Evolutionary conservation across 92 coral and sea anemone genomes (phyloP), one percentile per base, ranked within the genome.

Genomic region (Muricea muricata): DNA sequence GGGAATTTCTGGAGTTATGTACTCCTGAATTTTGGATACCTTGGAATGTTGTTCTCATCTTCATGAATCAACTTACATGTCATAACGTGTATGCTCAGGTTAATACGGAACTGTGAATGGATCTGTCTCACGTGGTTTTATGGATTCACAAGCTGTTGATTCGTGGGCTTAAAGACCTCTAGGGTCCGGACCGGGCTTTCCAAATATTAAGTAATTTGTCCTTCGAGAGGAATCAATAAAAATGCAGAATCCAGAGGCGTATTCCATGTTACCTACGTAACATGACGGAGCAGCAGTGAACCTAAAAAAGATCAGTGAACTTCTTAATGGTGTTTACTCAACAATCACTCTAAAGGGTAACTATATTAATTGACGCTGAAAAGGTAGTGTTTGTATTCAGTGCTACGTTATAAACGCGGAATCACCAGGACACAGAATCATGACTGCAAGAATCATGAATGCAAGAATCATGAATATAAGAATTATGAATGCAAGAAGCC

Each of bases 301-400:
- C 24, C 60, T 18, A 10, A 10, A 52, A n/a, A 15, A 20, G 6
- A 52, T 52, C 60, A 52, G 60, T 52, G 24, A 52, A 52, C 20
- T 52, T 26, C 39, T 71, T 39, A 71, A 71, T 71, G 47, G 78
- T 71, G 78, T 71, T 71, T 71, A 40, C 39, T 71, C 34, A 40
- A 26, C 78, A 71, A 39, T 71, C 55, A 71, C 78, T 71, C 34
- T 40, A 55, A 24, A 15, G 47, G 32, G 42, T 40, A 37, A 39
- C 78, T 23, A 39, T 6, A 50, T 39, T 40, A 71, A 71, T 71
- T 40, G 78, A 26, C 14, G 29, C 52, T 71, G 56, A 71, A 71
- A 26, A 71, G 60, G 20, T 52, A 17, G 60, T 52, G 60, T 52
- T 52, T 52, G 60, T 52, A 52, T 52, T 52, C 60, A 2, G 7